Base-by-base conservation (phyloP, 1,140 invertebrate species). In the Cydia pomonella region DNA sequence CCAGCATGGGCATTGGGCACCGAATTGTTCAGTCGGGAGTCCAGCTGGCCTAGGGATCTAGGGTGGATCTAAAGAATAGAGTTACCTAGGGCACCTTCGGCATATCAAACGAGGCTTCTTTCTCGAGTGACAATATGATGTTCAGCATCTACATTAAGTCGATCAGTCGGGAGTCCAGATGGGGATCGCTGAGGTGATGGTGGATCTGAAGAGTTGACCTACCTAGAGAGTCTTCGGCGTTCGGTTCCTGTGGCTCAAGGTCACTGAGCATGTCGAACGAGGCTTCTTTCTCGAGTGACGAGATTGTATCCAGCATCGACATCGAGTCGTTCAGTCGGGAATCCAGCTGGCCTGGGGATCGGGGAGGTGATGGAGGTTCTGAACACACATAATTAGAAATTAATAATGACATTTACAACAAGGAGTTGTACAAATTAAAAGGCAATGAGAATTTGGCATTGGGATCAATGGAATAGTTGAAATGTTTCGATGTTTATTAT, bases 191-290 rank as follows among this genome's bases (percentile, higher is more conserved):
- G 64, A 12, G 1, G 64, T 16, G 9, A 18, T 5, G 10, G 25
- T 1, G 7, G 64, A 27, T 27, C 25, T 27, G 33, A n/a, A n/a
- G n/a, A 38, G 33, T 38, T 7, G 33, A 33, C 79, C 72, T 3
- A 86, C 82, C 81, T 0, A 82, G 50, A 0, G 53, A 66, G 9
- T 81, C 75, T 33, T 84, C 82, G 0, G 69, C 62, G 74, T 21
- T 72, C 2, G 71, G 73, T 3, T 80, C 74, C 44, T 73, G 16
- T 12, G 18, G 74, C 4, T 72, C 77, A 21, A 77, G 63, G 47
- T 84, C 83, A 23, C 69, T 53, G 76, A 82, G 72, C 79, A 82
- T 72, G 64, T 85, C 82, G 80, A 74, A 82, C 21, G 81, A 81
- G 69, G 59, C 71, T 63, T 83, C 82, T 3, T 47, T 72, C 64